phyloP scores from a whole-genome alignment of 1,140 invertebrate genomes.

The Tetramorium alpestre region DNA sequence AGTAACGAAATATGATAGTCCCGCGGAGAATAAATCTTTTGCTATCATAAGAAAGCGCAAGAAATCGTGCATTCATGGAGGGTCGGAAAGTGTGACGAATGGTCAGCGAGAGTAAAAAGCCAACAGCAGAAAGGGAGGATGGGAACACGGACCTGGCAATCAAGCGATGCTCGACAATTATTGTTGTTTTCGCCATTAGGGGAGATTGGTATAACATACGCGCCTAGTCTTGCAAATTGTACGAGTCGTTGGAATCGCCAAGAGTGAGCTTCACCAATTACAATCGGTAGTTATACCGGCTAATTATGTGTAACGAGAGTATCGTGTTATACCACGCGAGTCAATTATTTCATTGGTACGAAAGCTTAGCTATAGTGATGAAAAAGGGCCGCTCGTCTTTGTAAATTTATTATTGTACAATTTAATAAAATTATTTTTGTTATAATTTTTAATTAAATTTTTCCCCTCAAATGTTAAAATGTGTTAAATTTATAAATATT shows the following conservation, averaged over 20 bases:
- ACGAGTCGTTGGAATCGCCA: background rate
- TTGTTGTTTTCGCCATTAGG: constrained; percentile 56
- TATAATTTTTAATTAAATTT: background rate
- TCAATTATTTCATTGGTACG: constrained; percentile 26
- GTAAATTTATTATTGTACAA: background rate
- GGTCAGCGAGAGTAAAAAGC: constrained; percentile 29
- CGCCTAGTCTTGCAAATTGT: constrained; percentile 38
- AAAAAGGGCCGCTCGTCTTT: background rate
- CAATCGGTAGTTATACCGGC: constrained; percentile 4
- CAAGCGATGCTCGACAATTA: constrained; percentile 43
- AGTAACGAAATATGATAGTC: constrained; percentile 25
- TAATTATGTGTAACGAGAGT: constrained; percentile 20
- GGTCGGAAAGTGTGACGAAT: constrained; percentile 53
- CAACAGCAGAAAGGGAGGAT: background rate
- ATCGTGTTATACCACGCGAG: background rate
- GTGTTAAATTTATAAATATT: background rate
- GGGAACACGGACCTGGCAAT: constrained; percentile 28
- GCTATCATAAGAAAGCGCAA: constrained; percentile 16
- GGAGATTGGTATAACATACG: constrained; percentile 14
- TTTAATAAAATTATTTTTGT: background rate
- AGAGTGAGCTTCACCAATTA: background rate
- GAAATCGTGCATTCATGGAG: constrained; percentile 29
- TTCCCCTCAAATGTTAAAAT: background rate
- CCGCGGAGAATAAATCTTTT: background rate
- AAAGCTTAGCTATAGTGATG: background rate